These are phyloP conservation scores for Thalpophila matura DNA, from an alignment of 2,888 invertebrate genomes.

Conservation along the genomic window DNA sequence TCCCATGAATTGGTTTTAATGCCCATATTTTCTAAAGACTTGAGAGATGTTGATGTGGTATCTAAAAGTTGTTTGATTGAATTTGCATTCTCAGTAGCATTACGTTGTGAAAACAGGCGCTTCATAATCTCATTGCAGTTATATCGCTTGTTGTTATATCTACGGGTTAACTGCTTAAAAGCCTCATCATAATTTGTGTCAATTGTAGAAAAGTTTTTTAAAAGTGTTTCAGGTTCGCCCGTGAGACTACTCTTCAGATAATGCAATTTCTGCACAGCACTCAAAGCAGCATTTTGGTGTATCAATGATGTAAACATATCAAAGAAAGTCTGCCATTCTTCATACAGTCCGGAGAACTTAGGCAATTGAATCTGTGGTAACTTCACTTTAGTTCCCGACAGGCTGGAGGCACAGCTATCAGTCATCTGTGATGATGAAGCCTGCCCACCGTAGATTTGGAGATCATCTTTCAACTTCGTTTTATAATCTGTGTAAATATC, in stretches of 20 bases:
- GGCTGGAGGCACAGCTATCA: too few species aligned
- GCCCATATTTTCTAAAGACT: slow-evolving; percentile 1
- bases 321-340: slow-evolving; percentile 27
- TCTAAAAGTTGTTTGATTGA: slow-evolving; percentile 14
- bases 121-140: slow-evolving; percentile 21
- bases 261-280: too few species aligned
- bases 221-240: slow-evolving; percentile 14
- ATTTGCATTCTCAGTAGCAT: slow-evolving; percentile 14
- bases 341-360: slow-evolving; percentile 20
- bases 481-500: too few species aligned
- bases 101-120: not conserved
- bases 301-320: slow-evolving; percentile 20
- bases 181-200: slow-evolving; percentile 26
- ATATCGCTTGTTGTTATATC: slow-evolving; percentile 27
- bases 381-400: not conserved
- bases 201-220: slow-evolving; percentile 25
- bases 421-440: too few species aligned
- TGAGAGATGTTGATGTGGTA: slow-evolving; percentile 19
- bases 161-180: slow-evolving; percentile 5
- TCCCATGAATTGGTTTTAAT: not conserved
- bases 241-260: slow-evolving; percentile 20
- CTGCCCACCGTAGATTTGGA: too few species aligned
- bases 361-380: slow-evolving; percentile 15
- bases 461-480: not conserved
- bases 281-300: slow-evolving; percentile 11